Base-by-base conservation (phyloP, 2,797 vertebrate genomes). In the Rhabdomys pumilio region DNA sequence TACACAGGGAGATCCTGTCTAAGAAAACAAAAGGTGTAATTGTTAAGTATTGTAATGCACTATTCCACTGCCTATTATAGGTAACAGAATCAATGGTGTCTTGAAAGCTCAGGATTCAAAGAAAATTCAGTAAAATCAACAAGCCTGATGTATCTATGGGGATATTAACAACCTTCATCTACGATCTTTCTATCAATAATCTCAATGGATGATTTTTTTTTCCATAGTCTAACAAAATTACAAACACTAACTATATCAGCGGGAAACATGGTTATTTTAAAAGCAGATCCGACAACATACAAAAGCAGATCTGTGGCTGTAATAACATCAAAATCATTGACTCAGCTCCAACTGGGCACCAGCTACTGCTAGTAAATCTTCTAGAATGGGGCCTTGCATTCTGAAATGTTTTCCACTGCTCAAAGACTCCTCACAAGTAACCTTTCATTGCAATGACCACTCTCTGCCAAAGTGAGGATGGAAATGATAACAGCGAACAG, bases 41-140 rank as follows among this genome's bases (percentile, higher is more conserved):
- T 93, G 47, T 72, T 72, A 92, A 93, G 72, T 34, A 72, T 8
- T 87, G 3, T 29, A 76, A 31, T 57, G 38, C 63, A 19, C 38
- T 69, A 9, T 31, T 38, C n/a, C 17, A 92, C 59, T 67, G 47
- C 15, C 63, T 29, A 72, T 5, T 76, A 1, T 59, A 75, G 53
- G 19, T 67, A 95, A 86, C 5, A 12, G 12, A 93, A 86, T 80
- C 29, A 65, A 24, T 11, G 3, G 2, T 53, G 12, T 76, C 63
- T 84, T 17, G 1, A 93, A 83, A 53, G 12, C 65, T 90, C 50
- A 73, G 94, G 77, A 88, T 53, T 29, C 75, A 96, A 82, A 67
- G 4, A 84, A 81, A 76, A 87, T 80, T 82, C 34, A 63, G 19
- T 44, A 38, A 41, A 17, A 65, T 67, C 44, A 80, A 76, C 10